These are phyloP conservation scores for Keiferia lycopersicella DNA, from an alignment of 2,888 invertebrate genomes.

Conservation along the genomic window DNA sequence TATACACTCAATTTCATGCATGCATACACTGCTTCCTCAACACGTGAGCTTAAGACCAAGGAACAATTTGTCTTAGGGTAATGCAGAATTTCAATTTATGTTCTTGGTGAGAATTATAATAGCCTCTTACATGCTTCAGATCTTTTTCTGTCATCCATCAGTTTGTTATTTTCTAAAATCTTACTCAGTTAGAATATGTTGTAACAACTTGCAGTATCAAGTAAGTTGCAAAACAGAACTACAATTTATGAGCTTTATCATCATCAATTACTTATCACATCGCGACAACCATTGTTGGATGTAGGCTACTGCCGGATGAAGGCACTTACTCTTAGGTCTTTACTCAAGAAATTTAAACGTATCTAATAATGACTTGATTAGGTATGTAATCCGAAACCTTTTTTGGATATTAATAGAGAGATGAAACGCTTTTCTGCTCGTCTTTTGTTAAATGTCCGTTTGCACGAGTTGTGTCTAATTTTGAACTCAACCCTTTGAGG, in stretches of 20 bases:
- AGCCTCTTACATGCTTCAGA: background rate
- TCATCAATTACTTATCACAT: too few relatives aligned
- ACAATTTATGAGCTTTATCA: too few relatives aligned
- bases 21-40: constrained; percentile 12
- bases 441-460: background rate
- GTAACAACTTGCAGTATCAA: background rate
- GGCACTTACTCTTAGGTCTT: too few relatives aligned
- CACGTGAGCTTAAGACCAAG: constrained; percentile 3
- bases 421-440: background rate
- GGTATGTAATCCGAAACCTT: background rate
- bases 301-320: too few relatives aligned
- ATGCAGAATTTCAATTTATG: constrained; percentile 10
- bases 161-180: too few relatives aligned
- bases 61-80: constrained; percentile 6
- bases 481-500: background rate
- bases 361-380: too few relatives aligned
- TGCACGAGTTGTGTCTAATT: background rate
- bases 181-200: too few relatives aligned
- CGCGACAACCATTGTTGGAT: too few relatives aligned
- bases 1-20: constrained; percentile 16
- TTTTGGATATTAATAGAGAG: background rate
- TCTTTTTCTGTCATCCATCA: too few relatives aligned
- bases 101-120: background rate
- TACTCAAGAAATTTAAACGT: too few relatives aligned
- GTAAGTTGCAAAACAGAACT: too few relatives aligned